Evolutionary conservation across 2,113 vertebrate genomes (phyloP).

Genomic region (Edolisoma coerulescens): DNA sequence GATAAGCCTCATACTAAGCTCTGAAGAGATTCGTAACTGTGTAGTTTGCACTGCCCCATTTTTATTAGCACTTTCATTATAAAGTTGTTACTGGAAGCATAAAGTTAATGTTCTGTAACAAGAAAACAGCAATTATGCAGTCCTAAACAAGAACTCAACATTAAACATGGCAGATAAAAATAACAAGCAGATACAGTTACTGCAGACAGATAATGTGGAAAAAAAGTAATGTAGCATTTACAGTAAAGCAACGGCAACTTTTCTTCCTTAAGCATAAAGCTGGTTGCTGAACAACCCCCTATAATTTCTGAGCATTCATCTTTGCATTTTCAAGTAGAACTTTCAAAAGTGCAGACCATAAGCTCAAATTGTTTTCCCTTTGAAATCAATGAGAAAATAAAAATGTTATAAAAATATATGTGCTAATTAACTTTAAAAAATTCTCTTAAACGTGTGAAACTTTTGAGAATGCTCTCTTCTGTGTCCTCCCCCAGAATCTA

Average conservation of each 20-base stretch:
- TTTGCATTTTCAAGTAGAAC: neutral
- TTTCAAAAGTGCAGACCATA: neutral
- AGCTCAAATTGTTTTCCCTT: neutral
- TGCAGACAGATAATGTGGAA: neutral
- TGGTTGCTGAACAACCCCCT: neutral
- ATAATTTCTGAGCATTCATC: neutral
- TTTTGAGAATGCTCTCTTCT: neutral
- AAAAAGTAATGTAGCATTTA: neutral
- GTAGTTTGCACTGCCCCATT: neutral
- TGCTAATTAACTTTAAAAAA: neutral
- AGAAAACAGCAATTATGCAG: slow-evolving; percentile 17
- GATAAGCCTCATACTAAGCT: slow-evolving; percentile 11
- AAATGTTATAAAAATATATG: neutral
- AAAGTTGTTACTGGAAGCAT: slow-evolving; percentile 38
- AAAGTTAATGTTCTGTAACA: slow-evolving; percentile 53
- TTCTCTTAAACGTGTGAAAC: neutral
- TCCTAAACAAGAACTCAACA: neutral
- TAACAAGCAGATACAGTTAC: neutral
- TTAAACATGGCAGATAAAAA: slow-evolving; percentile 29
- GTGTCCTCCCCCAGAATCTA: neutral
- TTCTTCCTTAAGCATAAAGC: neutral
- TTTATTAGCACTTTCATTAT: slow-evolving; percentile 56
- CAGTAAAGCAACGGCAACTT: neutral
- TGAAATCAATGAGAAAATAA: neutral
- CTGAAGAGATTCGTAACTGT: slow-evolving; percentile 21